Base-by-base conservation (phyloP, 2,113 vertebrate species). In the Onychorhynchus coronatus region DNA sequence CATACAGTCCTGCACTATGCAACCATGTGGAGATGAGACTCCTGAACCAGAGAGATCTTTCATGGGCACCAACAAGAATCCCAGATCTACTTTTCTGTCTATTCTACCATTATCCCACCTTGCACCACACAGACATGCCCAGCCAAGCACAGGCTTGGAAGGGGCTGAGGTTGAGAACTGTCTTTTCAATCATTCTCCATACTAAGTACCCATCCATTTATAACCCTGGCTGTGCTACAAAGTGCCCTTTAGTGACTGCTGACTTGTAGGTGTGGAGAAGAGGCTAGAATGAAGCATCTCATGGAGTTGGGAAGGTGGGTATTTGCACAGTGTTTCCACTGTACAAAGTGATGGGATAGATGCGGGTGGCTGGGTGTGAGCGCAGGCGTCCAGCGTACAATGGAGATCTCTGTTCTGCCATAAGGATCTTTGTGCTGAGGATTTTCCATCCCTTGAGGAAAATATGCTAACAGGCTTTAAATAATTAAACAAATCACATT, bases 401-500 rank as follows among this genome's bases (percentile, higher is more conserved):
- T 8, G 4, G 52, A 46, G 1, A 81, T 31, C 75, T 89, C 37
- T 95, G 82, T 90, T 90, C 72, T 90, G 22, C 15, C 91, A 27
- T 84, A 67, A 84, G 31, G 85, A 86, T 72, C 59, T 63, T 86
- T 92, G 81, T 0, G 14, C 63, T 52, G 79, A 90, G 83, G 55
- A 44, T 90, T 93, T 94, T 92, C 79, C 72, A 49, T 63, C 85
- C 91, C 95, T 74, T 47, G 65, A 92, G 92, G 76, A 89, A 96
- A 95, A 81, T 84, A 94, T 62, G 52, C 28, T 81, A 96, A 88
- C 68, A 49, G 76, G 31, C 24, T 94, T 93, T 93, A 95, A 96
- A 94, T 95, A 96, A 95, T 96, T 94, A 86, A 96, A 96, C 72
- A 95, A 93, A 94, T 71, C 85, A 68, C 73, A 91, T 61, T 73